Conservation (phyloP, 2,113 vertebrate genomes). For the Cryptomyrus ogoouensis region DNA sequence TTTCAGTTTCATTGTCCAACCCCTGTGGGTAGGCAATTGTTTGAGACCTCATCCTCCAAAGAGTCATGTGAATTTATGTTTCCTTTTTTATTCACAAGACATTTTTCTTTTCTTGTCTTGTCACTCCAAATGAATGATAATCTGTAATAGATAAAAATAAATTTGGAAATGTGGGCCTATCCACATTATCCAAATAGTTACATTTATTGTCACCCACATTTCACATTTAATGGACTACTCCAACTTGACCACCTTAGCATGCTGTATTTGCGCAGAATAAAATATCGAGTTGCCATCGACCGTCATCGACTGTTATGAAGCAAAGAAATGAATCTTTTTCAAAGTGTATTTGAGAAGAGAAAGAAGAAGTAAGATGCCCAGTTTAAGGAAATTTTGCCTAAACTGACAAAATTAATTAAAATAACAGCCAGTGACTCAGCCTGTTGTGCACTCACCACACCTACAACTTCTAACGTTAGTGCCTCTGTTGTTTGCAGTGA, state of each 20-base stretch:
- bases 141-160: neutral
- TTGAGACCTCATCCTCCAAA: neutral
- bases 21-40: neutral
- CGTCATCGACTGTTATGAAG: neutral
- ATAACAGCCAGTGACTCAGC: constrained; percentile 1
- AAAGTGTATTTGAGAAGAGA: neutral
- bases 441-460: constrained; percentile 4
- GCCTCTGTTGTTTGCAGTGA: constrained; percentile 3
- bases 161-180: neutral
- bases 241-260: neutral
- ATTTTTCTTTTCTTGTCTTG: too few species aligned
- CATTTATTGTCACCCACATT: neutral
- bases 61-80: neutral
- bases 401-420: neutral
- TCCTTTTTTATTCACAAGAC: neutral
- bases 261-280: neutral
- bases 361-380: neutral
- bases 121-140: neutral
- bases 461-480: neutral
- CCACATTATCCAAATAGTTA: neutral
- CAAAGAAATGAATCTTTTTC: neutral
- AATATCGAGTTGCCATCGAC: neutral
- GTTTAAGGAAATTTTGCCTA: neutral
- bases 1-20: neutral
- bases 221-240: neutral